These are phyloP conservation scores for Bagarius yarrelli DNA, from an alignment of 2,113 vertebrate genomes.

Conservation along the genomic window DNA sequence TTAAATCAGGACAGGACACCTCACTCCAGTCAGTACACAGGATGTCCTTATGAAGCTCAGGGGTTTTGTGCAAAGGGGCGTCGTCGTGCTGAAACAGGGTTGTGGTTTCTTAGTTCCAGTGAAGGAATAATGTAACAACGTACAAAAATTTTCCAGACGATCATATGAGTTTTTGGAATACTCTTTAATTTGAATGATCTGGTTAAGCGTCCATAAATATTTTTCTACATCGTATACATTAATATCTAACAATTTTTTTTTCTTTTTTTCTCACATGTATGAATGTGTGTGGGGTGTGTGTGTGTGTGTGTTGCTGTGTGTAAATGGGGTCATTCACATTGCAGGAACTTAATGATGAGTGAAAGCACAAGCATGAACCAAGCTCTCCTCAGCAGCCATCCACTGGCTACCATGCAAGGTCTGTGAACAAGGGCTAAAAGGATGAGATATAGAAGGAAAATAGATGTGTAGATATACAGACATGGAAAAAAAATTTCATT, in stretches of 20 bases:
- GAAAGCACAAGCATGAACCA: conserved; percentile 87
- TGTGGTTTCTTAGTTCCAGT: too few species aligned
- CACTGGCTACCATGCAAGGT: conserved; percentile 93
- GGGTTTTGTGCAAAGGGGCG: too few species aligned
- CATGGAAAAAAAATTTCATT: background rate
- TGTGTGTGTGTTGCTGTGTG: conserved; percentile 20
- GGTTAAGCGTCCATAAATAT: too few species aligned
- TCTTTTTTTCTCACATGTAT: conserved; percentile 46
- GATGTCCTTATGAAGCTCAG: too few species aligned
- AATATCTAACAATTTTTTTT: background rate
- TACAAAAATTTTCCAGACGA: too few species aligned
- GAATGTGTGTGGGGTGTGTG: conserved; percentile 33
- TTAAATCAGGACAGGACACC: background rate
- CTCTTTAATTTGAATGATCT: too few species aligned
- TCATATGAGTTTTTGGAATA: too few species aligned
- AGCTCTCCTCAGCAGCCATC: conserved; percentile 83
- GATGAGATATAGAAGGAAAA: background rate
- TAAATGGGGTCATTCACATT: conserved; percentile 57
- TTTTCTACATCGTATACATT: background rate
- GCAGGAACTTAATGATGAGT: conserved; percentile 87
- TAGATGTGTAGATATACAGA: background rate
- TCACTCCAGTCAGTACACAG: too few species aligned
- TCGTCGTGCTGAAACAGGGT: too few species aligned
- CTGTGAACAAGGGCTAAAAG: conserved; percentile 60
- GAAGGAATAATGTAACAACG: too few species aligned